Conservation (phyloP, 2,113 vertebrate genomes). For the Dicaeum eximium region DNA sequence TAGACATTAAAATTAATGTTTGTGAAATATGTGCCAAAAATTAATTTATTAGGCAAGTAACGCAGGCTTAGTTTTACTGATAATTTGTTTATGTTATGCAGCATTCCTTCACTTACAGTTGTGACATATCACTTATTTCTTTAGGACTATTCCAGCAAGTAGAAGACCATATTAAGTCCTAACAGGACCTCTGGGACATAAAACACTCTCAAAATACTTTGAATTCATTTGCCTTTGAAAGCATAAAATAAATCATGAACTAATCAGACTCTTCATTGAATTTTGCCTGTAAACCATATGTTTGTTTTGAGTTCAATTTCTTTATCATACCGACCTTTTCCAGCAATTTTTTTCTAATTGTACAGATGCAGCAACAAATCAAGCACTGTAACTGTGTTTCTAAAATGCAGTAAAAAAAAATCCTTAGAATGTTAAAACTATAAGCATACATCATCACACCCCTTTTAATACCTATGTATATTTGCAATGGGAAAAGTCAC, state of each 20-base stretch:
- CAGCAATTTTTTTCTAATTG: constrained; percentile 12
- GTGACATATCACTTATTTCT: constrained; percentile 22
- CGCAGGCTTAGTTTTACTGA: neutral
- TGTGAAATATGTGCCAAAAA: constrained; percentile 17
- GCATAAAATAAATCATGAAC: constrained; percentile 49
- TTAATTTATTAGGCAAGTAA: constrained; percentile 12
- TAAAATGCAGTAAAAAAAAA: neutral
- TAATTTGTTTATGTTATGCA: constrained; percentile 22
- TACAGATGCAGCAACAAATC: constrained; percentile 7
- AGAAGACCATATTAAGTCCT: constrained; percentile 3
- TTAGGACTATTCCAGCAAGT: constrained; percentile 17
- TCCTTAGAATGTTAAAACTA: constrained; percentile 1
- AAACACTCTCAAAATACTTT: constrained; percentile 43
- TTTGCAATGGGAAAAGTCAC: neutral
- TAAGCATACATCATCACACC: neutral
- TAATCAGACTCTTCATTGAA: constrained; percentile 31
- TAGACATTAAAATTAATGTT: constrained; percentile 7
- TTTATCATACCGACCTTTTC: constrained; percentile 40
- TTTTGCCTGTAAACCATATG: neutral
- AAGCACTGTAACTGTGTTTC: constrained; percentile 1
- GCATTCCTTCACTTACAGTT: neutral
- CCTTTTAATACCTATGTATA: constrained; percentile 25
- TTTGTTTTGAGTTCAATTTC: constrained; percentile 16
- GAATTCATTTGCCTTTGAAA: constrained; percentile 54
- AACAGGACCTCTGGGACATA: neutral